phyloP scores from a whole-genome alignment of 2,797 vertebrate species.

The Betta splendens region DNA sequence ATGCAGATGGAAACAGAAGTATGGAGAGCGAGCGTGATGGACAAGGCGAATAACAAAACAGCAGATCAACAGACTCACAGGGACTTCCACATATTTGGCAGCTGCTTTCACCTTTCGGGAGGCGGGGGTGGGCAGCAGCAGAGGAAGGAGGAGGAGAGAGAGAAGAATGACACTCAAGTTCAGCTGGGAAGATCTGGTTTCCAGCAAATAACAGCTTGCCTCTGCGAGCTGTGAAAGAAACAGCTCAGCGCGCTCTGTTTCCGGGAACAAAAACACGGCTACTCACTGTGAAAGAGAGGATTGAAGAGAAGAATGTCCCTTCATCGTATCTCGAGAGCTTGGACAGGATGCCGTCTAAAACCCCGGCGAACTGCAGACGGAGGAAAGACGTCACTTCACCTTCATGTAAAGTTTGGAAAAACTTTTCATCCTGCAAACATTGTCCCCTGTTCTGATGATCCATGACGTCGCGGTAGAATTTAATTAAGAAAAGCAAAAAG shows the following conservation, averaged over 20 bases:
- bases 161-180: slow-evolving; percentile 49
- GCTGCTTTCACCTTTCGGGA: slow-evolving; percentile 91
- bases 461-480: too few species aligned
- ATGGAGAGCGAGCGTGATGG: slow-evolving; percentile 27
- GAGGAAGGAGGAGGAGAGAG: slow-evolving; percentile 23
- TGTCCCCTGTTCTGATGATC: too few species aligned
- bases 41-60: slow-evolving; percentile 36
- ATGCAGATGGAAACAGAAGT: slow-evolving; percentile 29
- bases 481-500: too few species aligned
- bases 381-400: neutral
- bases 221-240: slow-evolving; percentile 38
- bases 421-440: neutral
- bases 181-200: slow-evolving; percentile 57
- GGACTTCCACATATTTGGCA: slow-evolving; percentile 96
- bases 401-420: neutral
- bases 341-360: slow-evolving; percentile 91
- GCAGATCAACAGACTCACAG: slow-evolving; percentile 84
- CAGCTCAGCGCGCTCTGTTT: slow-evolving; percentile 31
- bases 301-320: slow-evolving; percentile 96
- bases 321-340: slow-evolving; percentile 96
- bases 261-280: slow-evolving; percentile 40
- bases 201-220: slow-evolving; percentile 46
- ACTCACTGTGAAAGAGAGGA: slow-evolving; percentile 98
- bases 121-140: neutral
- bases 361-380: slow-evolving; percentile 84